These are phyloP conservation scores for Sebastes minor DNA, from an alignment of 2,797 vertebrate species.

Conservation along the genomic window DNA sequence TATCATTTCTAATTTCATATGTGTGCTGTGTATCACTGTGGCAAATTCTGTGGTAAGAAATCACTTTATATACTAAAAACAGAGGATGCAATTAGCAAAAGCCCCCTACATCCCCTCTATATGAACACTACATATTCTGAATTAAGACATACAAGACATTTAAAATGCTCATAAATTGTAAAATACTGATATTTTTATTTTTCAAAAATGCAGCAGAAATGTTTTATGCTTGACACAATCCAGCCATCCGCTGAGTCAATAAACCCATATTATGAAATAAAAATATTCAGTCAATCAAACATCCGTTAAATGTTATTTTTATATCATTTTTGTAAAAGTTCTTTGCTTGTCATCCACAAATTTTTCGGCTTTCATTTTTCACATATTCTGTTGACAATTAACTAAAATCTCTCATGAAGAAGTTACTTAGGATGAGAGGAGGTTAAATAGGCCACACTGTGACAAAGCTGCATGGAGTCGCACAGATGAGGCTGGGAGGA, in stretches of 20 bases:
- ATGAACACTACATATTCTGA: neutral
- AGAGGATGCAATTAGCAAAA: neutral
- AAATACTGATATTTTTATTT: constrained; percentile 97
- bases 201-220: constrained; percentile 94
- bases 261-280: constrained; percentile 72
- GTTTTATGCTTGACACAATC: constrained; percentile 81
- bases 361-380: constrained; percentile 65
- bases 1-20: neutral
- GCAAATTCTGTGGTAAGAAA: neutral
- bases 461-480: constrained; percentile 62
- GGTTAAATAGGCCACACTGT: constrained; percentile 75
- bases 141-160: constrained; percentile 62
- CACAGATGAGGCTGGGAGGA: constrained; percentile 57
- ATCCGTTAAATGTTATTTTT: constrained; percentile 65
- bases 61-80: neutral
- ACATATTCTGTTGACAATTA: constrained; percentile 59
- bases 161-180: constrained; percentile 85
- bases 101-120: neutral
- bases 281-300: constrained; percentile 66
- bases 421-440: constrained; percentile 73
- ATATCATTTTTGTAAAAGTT: constrained; percentile 69
- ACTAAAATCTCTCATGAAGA: constrained; percentile 69
- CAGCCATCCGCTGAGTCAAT: constrained; percentile 74
- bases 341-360: constrained; percentile 67
- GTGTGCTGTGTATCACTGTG: neutral